These are phyloP conservation scores for Teleogryllus oceanicus DNA, from an alignment of 2,888 invertebrate genomes.

Conservation along the genomic window DNA sequence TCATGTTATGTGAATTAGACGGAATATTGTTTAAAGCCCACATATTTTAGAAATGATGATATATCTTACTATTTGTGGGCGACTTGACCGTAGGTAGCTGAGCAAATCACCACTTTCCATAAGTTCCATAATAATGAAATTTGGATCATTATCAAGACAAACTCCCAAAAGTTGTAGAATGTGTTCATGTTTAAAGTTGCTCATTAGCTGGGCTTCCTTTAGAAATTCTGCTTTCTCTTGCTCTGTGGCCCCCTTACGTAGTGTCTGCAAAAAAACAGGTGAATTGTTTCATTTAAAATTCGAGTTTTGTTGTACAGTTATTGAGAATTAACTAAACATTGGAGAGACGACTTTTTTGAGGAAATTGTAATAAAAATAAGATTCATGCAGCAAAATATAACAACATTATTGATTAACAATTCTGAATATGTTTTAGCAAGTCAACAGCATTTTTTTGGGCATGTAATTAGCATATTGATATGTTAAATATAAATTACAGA, in stretches of 20 bases:
- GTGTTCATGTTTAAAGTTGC: slow-evolving; percentile 94
- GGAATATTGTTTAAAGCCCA: neutral
- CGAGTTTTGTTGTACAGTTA: no score
- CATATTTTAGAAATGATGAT: neutral
- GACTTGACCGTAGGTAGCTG: slow-evolving; percentile 79
- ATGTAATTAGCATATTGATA: no score
- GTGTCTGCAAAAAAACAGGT: slow-evolving; percentile 57
- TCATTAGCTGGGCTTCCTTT: slow-evolving; percentile 96
- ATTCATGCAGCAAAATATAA: neutral
- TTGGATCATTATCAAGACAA: slow-evolving; percentile 88
- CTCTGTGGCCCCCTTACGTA: slow-evolving; percentile 86
- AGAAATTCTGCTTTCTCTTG: slow-evolving; percentile 90
- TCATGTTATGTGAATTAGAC: neutral
- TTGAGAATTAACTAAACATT: neutral
- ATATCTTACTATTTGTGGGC: slow-evolving; percentile 64
- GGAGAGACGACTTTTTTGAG: neutral
- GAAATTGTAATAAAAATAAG: neutral
- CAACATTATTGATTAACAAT: no score
- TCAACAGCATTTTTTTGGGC: no score
- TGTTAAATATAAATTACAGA: no score
- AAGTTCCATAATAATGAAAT: slow-evolving; percentile 91
- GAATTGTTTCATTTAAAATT: neutral
- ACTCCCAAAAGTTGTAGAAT: slow-evolving; percentile 90
- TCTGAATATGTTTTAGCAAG: no score
- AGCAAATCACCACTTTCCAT: slow-evolving; percentile 97